Conservation (phyloP, 2,888 invertebrate genomes). For the Mechanitis mazaeus region DNA sequence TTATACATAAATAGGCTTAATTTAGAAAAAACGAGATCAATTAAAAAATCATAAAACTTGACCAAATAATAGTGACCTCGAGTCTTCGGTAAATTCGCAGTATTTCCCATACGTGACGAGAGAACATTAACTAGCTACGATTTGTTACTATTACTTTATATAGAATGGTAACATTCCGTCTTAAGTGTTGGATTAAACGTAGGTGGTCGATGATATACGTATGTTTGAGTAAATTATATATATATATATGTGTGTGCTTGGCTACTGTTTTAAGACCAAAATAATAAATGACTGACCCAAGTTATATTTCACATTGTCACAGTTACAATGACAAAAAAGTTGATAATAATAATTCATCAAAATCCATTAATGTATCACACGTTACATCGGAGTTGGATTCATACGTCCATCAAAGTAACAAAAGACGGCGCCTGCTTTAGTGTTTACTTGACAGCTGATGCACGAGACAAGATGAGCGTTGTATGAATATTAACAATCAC, state of each 20-base stretch:
- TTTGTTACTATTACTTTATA: conserved; percentile 14
- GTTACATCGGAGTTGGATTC: conserved; percentile 38
- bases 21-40: conserved; percentile 1
- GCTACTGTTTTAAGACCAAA: conserved; percentile 2
- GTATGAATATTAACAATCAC: too few species aligned
- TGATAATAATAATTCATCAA: conserved; percentile 7
- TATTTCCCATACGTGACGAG: conserved; percentile 50
- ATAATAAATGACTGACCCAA: too few species aligned
- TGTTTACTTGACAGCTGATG: conserved; percentile 21
- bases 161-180: too few species aligned
- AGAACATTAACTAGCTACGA: conserved; percentile 13
- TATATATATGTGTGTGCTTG: not conserved
- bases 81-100: conserved; percentile 28
- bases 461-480: not conserved
- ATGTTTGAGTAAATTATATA: not conserved
- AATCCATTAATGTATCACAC: not conserved
- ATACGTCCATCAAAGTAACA: conserved; percentile 49
- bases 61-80: conserved; percentile 33
- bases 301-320: not conserved
- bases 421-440: conserved; percentile 24
- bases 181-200: too few species aligned
- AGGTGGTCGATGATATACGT: too few species aligned
- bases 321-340: not conserved
- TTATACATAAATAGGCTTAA: too few species aligned
- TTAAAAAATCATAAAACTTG: conserved; percentile 14